Base-by-base conservation (phyloP, 2,113 vertebrate species). In the Dryoscopus gambensis region DNA sequence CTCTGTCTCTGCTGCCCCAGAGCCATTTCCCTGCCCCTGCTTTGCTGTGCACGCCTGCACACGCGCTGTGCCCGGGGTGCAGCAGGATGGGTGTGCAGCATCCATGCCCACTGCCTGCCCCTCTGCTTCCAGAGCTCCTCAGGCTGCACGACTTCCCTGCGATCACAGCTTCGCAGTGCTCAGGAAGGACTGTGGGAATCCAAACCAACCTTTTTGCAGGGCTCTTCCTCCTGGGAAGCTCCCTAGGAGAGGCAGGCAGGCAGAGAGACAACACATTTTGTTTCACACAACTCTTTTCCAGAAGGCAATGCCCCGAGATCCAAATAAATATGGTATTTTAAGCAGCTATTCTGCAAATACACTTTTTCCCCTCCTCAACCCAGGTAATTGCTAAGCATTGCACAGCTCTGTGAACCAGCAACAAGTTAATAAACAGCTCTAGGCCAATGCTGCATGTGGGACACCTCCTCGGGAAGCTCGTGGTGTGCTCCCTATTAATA, bases 351-450 rank as follows among this genome's bases (percentile, higher is more conserved):
- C 56, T 68, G 18, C 39, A 89, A 65, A 64, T 59, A 30, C 1
- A 17, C 11, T 28, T 7, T 1, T 3, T 18, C 0, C 1, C 0
- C 1, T 0, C 9, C 5, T 5, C 17, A 6, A 1, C 20, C 9
- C 31, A 12, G 17, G 28, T 62, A 18, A n/a, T 85, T 84, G 65
- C 57, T 33, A 59, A 69, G 40, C 47, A 62, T 5, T 57, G 33
- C 67, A 77, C 55, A 84, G 59, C 31, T 52, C 91, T 73, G 14
- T 52, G 39, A 82, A 49, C 10, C 30, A 67, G 31, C 23, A 47
- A 35, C 39, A 73, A 50, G 63, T 75, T n/a, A 77, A 87, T 27
- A 69, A 93, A 80, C n/a, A 84, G 67, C 68, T 88, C 23, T 67
- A 70, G 63, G 81, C 53, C 76, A 28, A 0, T 28, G 14, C 11